phyloP scores from a whole-genome alignment of 37 sponge, comb jelly and placozoan species.

The Diacarnus erythraeanus region DNA sequence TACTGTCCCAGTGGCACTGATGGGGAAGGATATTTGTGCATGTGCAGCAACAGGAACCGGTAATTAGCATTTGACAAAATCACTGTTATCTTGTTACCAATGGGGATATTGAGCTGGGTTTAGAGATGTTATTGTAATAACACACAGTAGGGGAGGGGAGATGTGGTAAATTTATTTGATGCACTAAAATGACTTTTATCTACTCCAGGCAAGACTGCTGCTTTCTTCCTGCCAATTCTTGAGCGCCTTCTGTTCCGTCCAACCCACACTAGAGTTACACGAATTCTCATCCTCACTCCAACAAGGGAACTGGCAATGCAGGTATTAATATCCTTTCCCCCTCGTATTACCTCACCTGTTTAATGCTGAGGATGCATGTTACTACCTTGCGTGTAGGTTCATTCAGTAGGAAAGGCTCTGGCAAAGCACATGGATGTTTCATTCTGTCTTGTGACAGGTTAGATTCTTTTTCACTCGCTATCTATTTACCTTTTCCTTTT shows the following conservation, averaged over 20 bases:
- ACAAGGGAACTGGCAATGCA: constrained; percentile 98
- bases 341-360: neutral
- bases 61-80: too few relatives aligned
- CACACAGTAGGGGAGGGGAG: too few relatives aligned
- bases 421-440: constrained; percentile 69
- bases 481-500: neutral
- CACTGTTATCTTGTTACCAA: too few relatives aligned
- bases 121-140: too few relatives aligned
- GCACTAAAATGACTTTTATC: too few relatives aligned
- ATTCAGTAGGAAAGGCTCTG: constrained; percentile 77
- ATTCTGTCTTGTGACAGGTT: constrained; percentile 83
- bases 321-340: constrained; percentile 27
- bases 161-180: too few relatives aligned
- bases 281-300: constrained; percentile 92
- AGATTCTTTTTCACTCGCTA: neutral
- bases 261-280: constrained; percentile 30
- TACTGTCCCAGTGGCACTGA: constrained; percentile 93
- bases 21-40: constrained; percentile 99
- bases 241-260: constrained; percentile 94
- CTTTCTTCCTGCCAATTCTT: constrained; percentile 93
- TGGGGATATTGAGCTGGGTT: too few relatives aligned
- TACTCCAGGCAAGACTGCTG: constrained; percentile 96
- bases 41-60: constrained; percentile 99
- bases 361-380: neutral
- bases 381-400: constrained; percentile 41